phyloP scores from a whole-genome alignment of 2,113 vertebrate species.

The Callorhinus ursinus region DNA sequence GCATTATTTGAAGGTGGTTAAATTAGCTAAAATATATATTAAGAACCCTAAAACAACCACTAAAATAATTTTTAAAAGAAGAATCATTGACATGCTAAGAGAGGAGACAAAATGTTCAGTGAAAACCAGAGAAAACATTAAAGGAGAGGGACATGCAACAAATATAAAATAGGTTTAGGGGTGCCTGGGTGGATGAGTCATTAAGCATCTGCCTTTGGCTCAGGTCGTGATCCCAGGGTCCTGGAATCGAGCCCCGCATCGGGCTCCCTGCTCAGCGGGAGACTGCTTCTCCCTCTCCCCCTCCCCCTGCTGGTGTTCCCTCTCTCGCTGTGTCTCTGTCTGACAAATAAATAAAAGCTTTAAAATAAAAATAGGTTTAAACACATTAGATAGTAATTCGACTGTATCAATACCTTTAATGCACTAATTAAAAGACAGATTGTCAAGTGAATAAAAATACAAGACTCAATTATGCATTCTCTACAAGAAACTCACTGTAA shows the following conservation, averaged over 20 bases:
- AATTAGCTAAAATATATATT: not conserved
- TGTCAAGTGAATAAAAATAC: not conserved
- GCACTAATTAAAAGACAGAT: not conserved
- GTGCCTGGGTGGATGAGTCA: too few relatives aligned
- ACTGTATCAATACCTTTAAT: not conserved
- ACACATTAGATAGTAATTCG: not conserved
- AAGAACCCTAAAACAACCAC: not conserved
- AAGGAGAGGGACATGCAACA: not conserved
- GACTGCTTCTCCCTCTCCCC: too few relatives aligned
- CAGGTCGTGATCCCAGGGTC: too few relatives aligned
- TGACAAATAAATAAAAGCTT: too few relatives aligned
- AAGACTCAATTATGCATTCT: not conserved
- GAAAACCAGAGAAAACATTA: not conserved
- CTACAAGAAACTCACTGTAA: not conserved
- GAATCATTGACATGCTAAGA: not conserved
- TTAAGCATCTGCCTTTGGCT: too few relatives aligned
- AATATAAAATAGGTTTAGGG: not conserved
- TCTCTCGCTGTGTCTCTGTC: too few relatives aligned
- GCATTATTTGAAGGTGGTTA: not conserved
- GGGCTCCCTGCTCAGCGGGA: too few relatives aligned
- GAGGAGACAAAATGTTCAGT: not conserved
- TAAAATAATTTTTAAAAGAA: not conserved
- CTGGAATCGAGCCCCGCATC: too few relatives aligned
- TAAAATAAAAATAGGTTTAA: not conserved
- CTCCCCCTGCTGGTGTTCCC: too few relatives aligned